These are phyloP conservation scores for Acronicta leporina DNA, from an alignment of 2,888 invertebrate genomes.

Conservation along the genomic window DNA sequence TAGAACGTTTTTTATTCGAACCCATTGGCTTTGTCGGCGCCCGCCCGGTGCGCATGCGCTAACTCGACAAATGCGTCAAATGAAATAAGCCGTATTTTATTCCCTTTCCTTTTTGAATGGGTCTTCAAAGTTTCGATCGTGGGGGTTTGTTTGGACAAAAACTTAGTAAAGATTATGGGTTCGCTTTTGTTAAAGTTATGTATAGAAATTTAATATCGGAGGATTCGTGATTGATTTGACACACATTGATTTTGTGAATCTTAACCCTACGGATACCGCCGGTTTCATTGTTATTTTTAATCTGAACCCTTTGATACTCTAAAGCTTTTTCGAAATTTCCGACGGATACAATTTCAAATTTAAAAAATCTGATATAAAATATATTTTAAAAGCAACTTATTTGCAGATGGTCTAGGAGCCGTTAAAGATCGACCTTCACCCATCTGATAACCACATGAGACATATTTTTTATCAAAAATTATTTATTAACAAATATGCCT, in stretches of 20 bases:
- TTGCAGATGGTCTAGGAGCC: too few species aligned
- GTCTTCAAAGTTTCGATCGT: constrained; percentile 72
- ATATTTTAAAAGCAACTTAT: too few species aligned
- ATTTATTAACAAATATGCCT: too few species aligned
- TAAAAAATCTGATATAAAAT: too few species aligned
- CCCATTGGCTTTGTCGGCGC: constrained; percentile 84
- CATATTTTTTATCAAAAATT: too few species aligned
- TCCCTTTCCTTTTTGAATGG: constrained; percentile 80
- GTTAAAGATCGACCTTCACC: too few species aligned
- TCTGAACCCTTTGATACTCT: not conserved
- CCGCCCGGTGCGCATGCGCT: constrained; percentile 87
- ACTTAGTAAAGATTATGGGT: constrained; percentile 65
- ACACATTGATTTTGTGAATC: constrained; percentile 45
- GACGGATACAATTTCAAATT: not conserved
- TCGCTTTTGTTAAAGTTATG: constrained; percentile 54
- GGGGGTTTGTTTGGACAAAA: constrained; percentile 72
- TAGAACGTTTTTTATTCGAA: constrained; percentile 86
- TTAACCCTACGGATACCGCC: constrained; percentile 27
- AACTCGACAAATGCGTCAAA: constrained; percentile 88
- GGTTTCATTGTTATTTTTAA: constrained; percentile 21
- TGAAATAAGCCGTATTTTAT: constrained; percentile 87
- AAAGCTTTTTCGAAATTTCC: not conserved
- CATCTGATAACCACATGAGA: too few species aligned
- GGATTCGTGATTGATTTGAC: constrained; percentile 56
- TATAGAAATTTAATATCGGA: constrained; percentile 57